A percentile compares a stretch with the other conserved stretches of the same genome.
phyloP scores from a whole-genome alignment of 2,113 vertebrate species.

The Pollimyrus isidori region DNA sequence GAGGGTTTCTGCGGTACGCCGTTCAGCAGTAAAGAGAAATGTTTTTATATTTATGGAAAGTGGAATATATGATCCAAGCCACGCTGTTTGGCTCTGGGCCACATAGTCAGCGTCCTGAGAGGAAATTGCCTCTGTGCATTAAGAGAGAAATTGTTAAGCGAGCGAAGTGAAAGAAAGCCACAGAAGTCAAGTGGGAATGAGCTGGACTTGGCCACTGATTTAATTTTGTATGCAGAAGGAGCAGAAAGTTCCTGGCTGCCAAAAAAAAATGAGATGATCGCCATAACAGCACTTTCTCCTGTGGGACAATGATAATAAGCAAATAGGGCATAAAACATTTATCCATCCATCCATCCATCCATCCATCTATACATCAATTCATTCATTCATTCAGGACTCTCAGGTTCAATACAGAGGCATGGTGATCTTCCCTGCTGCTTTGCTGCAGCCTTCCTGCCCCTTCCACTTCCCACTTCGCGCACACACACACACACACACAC shows the following conservation, averaged over 20 bases:
- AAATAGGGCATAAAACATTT: not conserved
- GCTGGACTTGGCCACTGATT: not conserved
- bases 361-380: not conserved
- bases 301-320: not conserved
- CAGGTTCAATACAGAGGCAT: not conserved
- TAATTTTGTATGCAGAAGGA: not conserved
- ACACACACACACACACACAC: no score
- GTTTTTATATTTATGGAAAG: not conserved
- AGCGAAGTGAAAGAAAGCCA: not conserved
- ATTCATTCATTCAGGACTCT: not conserved
- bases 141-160: not conserved
- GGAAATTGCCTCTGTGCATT: not conserved
- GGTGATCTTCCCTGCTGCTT: not conserved
- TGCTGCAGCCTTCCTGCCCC: not conserved
- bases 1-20: not conserved
- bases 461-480: no score
- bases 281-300: not conserved
- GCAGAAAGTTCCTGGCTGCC: not conserved
- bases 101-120: not conserved
- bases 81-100: not conserved
- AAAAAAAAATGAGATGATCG: not conserved
- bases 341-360: not conserved
- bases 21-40: not conserved
- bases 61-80: not conserved
- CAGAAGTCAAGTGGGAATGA: constrained; percentile 1